These are phyloP conservation scores for Heliconius aoede DNA, from an alignment of 2,888 invertebrate genomes.

Conservation along the genomic window DNA sequence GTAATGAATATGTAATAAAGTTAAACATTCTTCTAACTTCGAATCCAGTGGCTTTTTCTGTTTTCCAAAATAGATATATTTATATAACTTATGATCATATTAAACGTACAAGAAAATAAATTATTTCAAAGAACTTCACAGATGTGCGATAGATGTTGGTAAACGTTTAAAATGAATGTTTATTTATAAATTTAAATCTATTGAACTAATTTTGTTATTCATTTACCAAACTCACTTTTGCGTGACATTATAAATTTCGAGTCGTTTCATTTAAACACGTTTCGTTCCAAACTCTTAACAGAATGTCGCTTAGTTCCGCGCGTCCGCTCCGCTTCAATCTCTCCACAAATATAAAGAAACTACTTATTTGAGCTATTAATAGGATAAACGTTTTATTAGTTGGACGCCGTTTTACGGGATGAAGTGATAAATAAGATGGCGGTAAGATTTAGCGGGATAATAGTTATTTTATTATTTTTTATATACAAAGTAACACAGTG, in stretches of 20 bases:
- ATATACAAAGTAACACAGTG: background rate
- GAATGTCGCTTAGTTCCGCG: constrained; percentile 64
- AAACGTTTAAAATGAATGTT: background rate
- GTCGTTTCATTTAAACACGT: constrained; percentile 27
- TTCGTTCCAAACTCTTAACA: constrained; percentile 46
- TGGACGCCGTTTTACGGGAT: constrained; percentile 61
- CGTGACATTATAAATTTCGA: constrained; percentile 34
- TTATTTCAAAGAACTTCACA: background rate
- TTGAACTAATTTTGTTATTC: constrained; percentile 37
- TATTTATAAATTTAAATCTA: constrained; percentile 23
- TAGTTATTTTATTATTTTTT: background rate
- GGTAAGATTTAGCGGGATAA: constrained; percentile 53
- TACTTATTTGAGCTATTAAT: constrained; percentile 58
- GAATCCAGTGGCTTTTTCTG: too few relatives aligned
- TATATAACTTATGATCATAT: background rate
- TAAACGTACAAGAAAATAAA: background rate
- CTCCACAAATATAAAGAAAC: constrained; percentile 35
- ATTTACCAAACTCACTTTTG: constrained; percentile 23
- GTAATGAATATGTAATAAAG: too few relatives aligned
- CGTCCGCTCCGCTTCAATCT: constrained; percentile 44
- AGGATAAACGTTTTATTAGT: constrained; percentile 75
- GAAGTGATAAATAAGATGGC: constrained; percentile 48
- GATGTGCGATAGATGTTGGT: background rate
- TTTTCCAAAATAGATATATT: too few relatives aligned
- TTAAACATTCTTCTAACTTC: too few relatives aligned